Base-by-base conservation (phyloP, 2,888 invertebrate genomes). In the Drosophila greeni region DNA sequence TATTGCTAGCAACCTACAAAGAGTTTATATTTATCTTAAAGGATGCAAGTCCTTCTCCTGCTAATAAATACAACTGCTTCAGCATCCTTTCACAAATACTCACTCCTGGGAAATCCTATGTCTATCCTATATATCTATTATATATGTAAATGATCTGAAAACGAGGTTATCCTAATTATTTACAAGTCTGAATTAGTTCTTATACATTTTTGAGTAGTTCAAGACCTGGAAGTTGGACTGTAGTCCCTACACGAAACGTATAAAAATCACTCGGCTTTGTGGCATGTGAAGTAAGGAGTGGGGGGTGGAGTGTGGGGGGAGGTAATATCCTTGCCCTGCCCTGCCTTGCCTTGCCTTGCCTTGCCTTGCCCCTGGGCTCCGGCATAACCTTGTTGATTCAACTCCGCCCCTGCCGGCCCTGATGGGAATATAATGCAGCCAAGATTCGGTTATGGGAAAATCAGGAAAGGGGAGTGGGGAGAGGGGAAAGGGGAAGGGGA, bases 351-450 rank as follows among this genome's bases (percentile, higher is more conserved):
- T 29, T 60, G 58, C 60, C 48, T 16, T 16, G 45, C 43, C 36
- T 45, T 62, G 62, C 34, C 40, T 49, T 61, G 62, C 61, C 64
- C 51, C 61, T 62, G 61, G 40, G 40, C 39, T 39, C 29, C 23
- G 65, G 16, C 29, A 33, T 62, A 62, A 62, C 62, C 65, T 62
- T 62, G 62, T 62, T 62, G 62, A 64, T 52, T 65, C 62, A 48
- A 37, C 61, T 48, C 40, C 61, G 62, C 51, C 61, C 42, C 62
- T 14, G 45, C 45, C 37, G 45, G 45, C 65, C 34, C 65, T 62
- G 65, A 64, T 62, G 65, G 62, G 62, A 62, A 65, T 52, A 62
- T 62, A 62, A 65, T 62, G 62, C 62, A 62, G 53, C 24, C 62
- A 65, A 65, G 65, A 62, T 65, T 52, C 23, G 42, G 57, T 40